Base-by-base conservation (phyloP, 2,113 vertebrate genomes). In the Eonycteris spelaea region DNA sequence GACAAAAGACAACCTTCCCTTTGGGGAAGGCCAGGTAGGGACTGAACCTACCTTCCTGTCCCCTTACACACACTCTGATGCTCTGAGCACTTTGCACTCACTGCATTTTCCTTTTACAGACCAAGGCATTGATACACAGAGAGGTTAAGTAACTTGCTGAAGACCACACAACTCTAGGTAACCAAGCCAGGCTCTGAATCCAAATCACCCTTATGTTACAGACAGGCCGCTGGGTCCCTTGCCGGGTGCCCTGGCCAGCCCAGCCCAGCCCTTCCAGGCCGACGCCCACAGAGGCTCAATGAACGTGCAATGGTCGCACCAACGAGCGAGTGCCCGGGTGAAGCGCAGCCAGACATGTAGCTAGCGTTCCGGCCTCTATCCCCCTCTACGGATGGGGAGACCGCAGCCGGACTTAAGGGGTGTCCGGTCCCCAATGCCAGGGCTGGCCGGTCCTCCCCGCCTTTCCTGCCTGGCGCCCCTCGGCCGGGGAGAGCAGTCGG, bases 401-500 rank as follows among this genome's bases (percentile, higher is more conserved):
- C 53, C 15, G 15, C 7, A 5, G 22, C 8, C 0, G 9, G 13
- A 28, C 0, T 14, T 18, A 0, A 1, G 7, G 18, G 12, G 48
- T 3, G 2, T 7, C 5, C 30, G 38, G 38, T 40, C 24, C 65
- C 6, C 7, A 18, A 22, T 45, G 73, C 15, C 3, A 2, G 51
- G 67, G n/a, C 10, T 1, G 2, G 38, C 21, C 0, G 30, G 65
- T 7, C 45, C 21, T 38, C 11, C 1, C 0, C 0, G 48, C n/a
- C 67, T 78, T 35, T 13, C n/a, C 13, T 2, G 35, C 26, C 38
- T 0, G 1, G 38, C 24, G 18, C 53, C 79, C 75, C 48, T 43
- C 21, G 3, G 12, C 8, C 8, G 3, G 38, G 15, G 15, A 75
- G 55, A 26, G 21, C 51, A 73, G 2, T 5, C 16, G 6, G 40